Evolutionary conservation across 1,140 invertebrate species (phyloP).

Genomic region (Sminthurinus signatus): DNA sequence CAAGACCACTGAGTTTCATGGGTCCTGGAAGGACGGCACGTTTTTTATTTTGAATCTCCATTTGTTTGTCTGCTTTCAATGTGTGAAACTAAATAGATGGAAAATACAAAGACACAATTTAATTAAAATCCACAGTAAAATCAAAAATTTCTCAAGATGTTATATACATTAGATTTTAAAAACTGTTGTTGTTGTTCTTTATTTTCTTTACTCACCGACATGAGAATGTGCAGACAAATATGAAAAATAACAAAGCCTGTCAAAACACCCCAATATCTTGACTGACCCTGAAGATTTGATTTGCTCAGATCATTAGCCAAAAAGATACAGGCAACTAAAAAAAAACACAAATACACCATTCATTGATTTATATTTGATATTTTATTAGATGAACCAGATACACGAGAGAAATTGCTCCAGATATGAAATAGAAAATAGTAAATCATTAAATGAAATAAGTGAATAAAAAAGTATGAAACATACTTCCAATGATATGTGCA

Average conservation of each 20-base stretch:
- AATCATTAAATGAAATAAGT: no score
- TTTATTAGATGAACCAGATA: no score
- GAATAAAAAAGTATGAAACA: no score
- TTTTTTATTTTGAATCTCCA: constrained; percentile 25
- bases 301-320: constrained; percentile 77
- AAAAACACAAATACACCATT: constrained; percentile 23
- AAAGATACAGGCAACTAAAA: constrained; percentile 86
- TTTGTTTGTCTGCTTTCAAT: constrained; percentile 35
- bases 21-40: constrained; percentile 31
- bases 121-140: no score
- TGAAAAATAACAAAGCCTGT: constrained; percentile 83
- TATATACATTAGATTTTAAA: no score
- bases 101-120: no score
- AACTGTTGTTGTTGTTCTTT: no score
- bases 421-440: no score
- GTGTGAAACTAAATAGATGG: constrained; percentile 30
- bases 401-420: no score
- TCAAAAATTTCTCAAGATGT: no score
- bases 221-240: constrained; percentile 76
- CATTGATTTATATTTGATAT: constrained; percentile 12
- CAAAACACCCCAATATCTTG: constrained; percentile 50
- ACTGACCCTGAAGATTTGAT: constrained; percentile 73
- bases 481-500: constrained; percentile 86
- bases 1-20: constrained; percentile 34
- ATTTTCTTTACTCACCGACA: constrained; percentile 65